phyloP scores from a whole-genome alignment of 1,140 invertebrate genomes.

The Trichonephila clavipes region DNA sequence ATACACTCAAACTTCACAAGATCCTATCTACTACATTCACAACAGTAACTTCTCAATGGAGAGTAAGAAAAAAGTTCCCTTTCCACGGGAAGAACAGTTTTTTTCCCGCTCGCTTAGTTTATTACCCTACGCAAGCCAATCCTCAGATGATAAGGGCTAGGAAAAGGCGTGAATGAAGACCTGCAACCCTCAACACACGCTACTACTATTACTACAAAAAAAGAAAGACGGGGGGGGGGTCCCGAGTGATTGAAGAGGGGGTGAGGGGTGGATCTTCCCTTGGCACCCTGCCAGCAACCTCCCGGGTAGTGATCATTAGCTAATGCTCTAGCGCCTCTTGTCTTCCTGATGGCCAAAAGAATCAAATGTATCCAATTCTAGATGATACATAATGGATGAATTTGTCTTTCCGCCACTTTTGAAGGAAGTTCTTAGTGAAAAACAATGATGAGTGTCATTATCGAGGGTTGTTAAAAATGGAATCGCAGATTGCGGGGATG shows the following conservation, averaged over 20 bases:
- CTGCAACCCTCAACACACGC: neutral
- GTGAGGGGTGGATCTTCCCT: neutral
- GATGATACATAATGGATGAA: neutral
- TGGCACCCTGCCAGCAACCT: neutral
- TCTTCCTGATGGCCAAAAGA: neutral
- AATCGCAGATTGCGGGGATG: too few species aligned
- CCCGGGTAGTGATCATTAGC: constrained; percentile 22
- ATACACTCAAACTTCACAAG: too few species aligned
- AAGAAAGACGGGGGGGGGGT: neutral
- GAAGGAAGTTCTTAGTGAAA: neutral
- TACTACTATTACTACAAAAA: constrained; percentile 14
- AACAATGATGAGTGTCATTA: constrained; percentile 12
- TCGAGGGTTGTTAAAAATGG: neutral
- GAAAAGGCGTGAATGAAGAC: constrained; percentile 20
- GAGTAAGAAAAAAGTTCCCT: neutral
- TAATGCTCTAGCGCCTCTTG: neutral
- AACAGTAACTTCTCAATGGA: too few species aligned
- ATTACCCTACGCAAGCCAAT: constrained; percentile 14
- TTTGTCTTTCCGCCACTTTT: neutral
- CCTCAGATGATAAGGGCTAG: neutral
- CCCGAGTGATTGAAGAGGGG: neutral
- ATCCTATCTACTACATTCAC: too few species aligned
- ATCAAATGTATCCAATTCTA: neutral
- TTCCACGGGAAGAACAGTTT: neutral
- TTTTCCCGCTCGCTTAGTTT: neutral